phyloP scores from a whole-genome alignment of 2,797 vertebrate genomes.

The Petrocephalus sullivani region DNA sequence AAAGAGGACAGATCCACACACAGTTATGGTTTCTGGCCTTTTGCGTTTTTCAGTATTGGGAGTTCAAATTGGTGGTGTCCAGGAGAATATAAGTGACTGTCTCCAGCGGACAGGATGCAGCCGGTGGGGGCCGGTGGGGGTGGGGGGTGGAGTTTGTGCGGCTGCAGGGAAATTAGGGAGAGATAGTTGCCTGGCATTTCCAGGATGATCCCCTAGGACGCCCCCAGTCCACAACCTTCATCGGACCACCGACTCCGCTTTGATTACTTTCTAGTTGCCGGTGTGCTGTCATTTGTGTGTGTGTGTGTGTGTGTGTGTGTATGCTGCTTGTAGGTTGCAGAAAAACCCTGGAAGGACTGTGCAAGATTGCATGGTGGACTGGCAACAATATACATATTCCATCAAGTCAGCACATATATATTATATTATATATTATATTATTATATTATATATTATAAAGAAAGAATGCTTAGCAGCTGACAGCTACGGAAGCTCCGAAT shows the following conservation, averaged over 20 bases:
- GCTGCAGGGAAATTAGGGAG: neutral
- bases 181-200: conserved; percentile 28
- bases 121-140: neutral
- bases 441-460: neutral
- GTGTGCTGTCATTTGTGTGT: conserved; percentile 8
- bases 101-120: conserved; percentile 30
- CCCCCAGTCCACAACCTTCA: conserved; percentile 20
- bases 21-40: neutral
- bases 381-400: conserved; percentile 30
- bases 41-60: neutral
- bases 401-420: neutral
- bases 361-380: conserved; percentile 17
- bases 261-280: conserved; percentile 31
- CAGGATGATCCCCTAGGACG: conserved; percentile 5
- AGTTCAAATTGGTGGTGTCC: neutral
- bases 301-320: conserved; percentile 16
- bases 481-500: neutral
- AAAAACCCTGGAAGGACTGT: neutral
- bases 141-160: neutral
- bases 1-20: neutral
- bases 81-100: conserved; percentile 33
- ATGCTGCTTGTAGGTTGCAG: conserved; percentile 4
- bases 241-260: conserved; percentile 22
- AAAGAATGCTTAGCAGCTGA: neutral
- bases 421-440: neutral